Conservation (phyloP, 2,113 vertebrate species). For the Scartelaos histophorus region DNA sequence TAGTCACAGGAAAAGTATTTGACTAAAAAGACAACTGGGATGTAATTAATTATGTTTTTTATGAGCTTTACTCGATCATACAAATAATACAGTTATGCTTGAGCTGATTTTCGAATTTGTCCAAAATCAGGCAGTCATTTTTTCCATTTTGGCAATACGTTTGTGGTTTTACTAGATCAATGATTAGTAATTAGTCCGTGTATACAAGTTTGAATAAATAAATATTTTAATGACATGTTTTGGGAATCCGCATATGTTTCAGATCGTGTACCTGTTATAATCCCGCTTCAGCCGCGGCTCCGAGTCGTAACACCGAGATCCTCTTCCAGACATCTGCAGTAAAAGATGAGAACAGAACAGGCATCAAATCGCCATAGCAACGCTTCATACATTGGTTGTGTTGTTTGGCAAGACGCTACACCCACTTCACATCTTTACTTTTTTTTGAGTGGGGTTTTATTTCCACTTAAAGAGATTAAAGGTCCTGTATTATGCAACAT, state of each 20-base stretch:
- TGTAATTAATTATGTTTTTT: background rate
- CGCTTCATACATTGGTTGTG: background rate
- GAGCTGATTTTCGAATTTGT: background rate
- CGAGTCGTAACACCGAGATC: background rate
- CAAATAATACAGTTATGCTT: background rate
- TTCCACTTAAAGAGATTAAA: no score
- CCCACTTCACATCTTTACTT: background rate
- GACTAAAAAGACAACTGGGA: background rate
- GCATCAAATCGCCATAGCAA: background rate
- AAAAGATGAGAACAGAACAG: background rate
- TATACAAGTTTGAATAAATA: background rate
- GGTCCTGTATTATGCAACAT: no score
- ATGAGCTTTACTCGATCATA: no score
- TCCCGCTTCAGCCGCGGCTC: background rate
- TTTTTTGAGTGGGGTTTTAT: background rate
- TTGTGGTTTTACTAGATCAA: background rate
- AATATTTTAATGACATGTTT: background rate
- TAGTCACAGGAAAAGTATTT: conserved; percentile 5
- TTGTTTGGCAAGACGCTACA: background rate
- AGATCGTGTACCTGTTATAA: background rate
- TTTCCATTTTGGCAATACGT: background rate
- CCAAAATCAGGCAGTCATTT: background rate
- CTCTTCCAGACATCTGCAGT: background rate
- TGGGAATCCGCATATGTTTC: conserved; percentile 23
- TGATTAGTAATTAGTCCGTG: background rate